phyloP scores from a whole-genome alignment of 1,140 invertebrate species.

The Anoplolepis gracilipes region DNA sequence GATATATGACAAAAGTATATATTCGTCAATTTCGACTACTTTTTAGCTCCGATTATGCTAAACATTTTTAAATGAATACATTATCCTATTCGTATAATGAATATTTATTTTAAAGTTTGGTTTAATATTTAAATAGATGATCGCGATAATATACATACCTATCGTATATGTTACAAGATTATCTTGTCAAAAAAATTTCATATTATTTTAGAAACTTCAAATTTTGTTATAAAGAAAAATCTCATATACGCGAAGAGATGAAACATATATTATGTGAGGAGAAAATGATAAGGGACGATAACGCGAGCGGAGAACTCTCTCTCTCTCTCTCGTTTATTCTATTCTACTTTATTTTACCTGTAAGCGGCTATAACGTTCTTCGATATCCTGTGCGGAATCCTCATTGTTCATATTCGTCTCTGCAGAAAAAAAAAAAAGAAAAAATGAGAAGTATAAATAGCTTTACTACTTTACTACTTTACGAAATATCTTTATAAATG shows the following conservation, averaged over 20 bases:
- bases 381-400: slow-evolving; percentile 74
- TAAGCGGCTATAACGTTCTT: slow-evolving; percentile 73
- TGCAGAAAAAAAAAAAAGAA: background rate
- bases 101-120: no score
- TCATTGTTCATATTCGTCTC: slow-evolving; percentile 68
- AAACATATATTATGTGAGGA: background rate
- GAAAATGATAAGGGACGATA: background rate
- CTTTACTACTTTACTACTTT: background rate
- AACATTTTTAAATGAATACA: background rate
- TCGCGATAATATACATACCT: no score
- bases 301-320: no score
- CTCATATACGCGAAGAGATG: background rate
- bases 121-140: no score
- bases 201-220: background rate
- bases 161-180: no score
- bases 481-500: background rate
- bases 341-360: slow-evolving; percentile 66
- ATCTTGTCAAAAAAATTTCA: no score
- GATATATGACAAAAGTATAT: no score
- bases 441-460: background rate
- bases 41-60: no score
- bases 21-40: no score
- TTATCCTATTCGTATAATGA: no score
- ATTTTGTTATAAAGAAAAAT: background rate
- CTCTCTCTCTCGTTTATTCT: slow-evolving; percentile 8